These are phyloP conservation scores for Mechanitis messenoides DNA, from an alignment of 2,888 invertebrate genomes.

Conservation along the genomic window DNA sequence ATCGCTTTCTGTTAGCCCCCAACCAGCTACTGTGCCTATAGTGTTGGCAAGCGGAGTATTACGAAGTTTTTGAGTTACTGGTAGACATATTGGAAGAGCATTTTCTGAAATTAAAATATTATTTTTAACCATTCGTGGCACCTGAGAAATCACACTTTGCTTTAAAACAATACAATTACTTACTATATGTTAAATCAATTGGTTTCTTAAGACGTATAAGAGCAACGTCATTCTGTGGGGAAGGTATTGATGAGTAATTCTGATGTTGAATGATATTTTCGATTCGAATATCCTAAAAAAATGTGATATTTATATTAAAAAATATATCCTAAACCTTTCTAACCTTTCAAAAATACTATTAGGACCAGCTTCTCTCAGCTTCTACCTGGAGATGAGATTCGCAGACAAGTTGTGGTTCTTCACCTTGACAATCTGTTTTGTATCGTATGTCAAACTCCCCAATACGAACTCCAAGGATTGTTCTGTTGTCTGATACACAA, in stretches of 20 bases:
- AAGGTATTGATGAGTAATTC: conserved; percentile 8
- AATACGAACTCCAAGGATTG: conserved; percentile 15
- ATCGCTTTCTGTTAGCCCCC: conserved; percentile 21
- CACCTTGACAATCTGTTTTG: conserved; percentile 14
- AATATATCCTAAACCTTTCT: too few species aligned
- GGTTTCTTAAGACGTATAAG: conserved; percentile 23
- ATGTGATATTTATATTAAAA: background rate
- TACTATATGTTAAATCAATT: conserved; percentile 25
- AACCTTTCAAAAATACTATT: background rate
- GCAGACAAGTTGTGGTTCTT: conserved; percentile 2
- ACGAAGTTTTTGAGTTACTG: conserved; percentile 13
- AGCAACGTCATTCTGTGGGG: conserved; percentile 24
- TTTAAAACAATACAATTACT: conserved; percentile 1
- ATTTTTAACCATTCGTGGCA: background rate
- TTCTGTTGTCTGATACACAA: conserved; percentile 38
- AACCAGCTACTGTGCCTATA: conserved; percentile 20
- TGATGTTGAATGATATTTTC: conserved; percentile 18
- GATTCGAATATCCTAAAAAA: conserved; percentile 21
- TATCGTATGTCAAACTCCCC: conserved; percentile 18
- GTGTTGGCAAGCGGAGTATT: conserved; percentile 4
- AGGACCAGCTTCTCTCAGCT: background rate
- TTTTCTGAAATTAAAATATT: conserved; percentile 19
- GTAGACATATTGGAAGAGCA: conserved; percentile 24
- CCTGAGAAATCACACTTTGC: too few species aligned
- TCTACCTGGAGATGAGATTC: conserved; percentile 3